These are phyloP conservation scores for Bufotes viridis DNA, from an alignment of 2,797 vertebrate genomes.

Conservation along the genomic window DNA sequence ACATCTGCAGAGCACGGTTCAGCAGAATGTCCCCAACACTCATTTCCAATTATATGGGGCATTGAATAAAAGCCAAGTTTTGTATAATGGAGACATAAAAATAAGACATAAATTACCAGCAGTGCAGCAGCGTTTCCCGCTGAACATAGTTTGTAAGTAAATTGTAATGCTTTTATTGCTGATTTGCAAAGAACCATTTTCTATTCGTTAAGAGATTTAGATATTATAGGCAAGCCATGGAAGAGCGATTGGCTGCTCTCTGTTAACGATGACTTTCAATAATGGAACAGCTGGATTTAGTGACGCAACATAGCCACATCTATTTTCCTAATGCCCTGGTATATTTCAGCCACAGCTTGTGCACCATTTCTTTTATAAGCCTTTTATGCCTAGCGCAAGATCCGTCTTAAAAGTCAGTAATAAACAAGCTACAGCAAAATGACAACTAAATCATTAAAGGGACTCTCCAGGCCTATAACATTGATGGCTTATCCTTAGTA, in stretches of 20 bases:
- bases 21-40: conserved; percentile 45
- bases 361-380: neutral
- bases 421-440: neutral
- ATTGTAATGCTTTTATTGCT: conserved; percentile 57
- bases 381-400: neutral
- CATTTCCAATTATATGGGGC: conserved; percentile 60
- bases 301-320: conserved; percentile 1
- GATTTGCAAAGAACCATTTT: conserved; percentile 44
- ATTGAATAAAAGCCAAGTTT: conserved; percentile 57
- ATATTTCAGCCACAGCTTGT: neutral
- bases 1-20: conserved; percentile 53
- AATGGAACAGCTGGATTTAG: conserved; percentile 28
- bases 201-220: conserved; percentile 42
- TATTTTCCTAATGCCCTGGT: conserved; percentile 11
- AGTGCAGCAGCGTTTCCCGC: conserved; percentile 5
- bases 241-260: conserved; percentile 1
- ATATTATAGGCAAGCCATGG: conserved; percentile 29
- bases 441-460: neutral
- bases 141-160: conserved; percentile 46
- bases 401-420: neutral
- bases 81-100: conserved; percentile 56
- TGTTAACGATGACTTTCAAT: conserved; percentile 17
- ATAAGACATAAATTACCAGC: conserved; percentile 51
- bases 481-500: too few relatives aligned
- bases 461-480: neutral